Evolutionary conservation across 2,888 invertebrate species (phyloP).

Genomic region (Chaetoderma sp.): DNA sequence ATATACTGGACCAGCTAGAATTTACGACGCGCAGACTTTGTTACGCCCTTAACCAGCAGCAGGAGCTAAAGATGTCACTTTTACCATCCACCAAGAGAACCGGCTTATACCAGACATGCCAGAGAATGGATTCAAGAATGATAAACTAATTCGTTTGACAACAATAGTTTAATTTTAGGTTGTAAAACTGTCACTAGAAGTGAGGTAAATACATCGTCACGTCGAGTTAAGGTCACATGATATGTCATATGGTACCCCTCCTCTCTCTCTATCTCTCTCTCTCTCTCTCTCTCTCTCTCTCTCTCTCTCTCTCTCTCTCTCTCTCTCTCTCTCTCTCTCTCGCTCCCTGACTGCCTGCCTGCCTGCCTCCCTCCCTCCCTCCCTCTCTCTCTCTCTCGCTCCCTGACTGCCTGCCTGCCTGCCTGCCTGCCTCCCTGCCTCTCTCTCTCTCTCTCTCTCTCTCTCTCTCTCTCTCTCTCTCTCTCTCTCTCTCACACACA

Average conservation of each 20-base stretch:
- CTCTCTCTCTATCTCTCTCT: conserved; percentile 25
- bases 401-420: no score
- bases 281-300: conserved; percentile 24
- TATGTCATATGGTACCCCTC: background rate
- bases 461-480: conserved; percentile 13
- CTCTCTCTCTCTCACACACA: conserved; percentile 18
- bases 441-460: background rate
- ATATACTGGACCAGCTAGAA: no score
- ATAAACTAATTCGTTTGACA: no score
- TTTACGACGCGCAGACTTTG: no score
- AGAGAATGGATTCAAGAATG: no score
- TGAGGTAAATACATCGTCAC: background rate
- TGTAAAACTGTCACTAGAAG: background rate
- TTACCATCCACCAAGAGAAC: no score
- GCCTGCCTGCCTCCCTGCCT: no score
- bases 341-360: conserved; percentile 2
- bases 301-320: conserved; percentile 21
- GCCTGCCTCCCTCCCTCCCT: background rate
- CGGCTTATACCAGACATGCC: no score
- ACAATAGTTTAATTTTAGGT: no score
- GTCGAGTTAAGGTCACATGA: background rate
- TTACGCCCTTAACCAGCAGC: no score
- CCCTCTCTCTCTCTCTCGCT: no score
- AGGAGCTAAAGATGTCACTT: no score
- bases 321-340: conserved; percentile 26